Conservation (phyloP, 2,113 vertebrate genomes). For the Grus americana region DNA sequence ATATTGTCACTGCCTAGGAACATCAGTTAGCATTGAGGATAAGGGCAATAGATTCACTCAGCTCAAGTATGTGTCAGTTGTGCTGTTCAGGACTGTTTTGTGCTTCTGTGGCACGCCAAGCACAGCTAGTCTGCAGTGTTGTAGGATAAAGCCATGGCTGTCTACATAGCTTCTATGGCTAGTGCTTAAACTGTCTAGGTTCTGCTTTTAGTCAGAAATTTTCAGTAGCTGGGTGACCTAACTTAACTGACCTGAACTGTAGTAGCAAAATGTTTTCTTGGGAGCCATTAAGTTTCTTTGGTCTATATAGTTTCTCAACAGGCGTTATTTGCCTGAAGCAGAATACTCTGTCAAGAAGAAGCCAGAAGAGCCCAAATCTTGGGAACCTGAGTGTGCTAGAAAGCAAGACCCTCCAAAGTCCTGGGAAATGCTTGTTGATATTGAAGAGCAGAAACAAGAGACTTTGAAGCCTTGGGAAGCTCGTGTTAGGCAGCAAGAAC, state of each 20-base stretch:
- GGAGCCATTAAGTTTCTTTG: conserved; percentile 64
- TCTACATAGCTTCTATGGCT: neutral
- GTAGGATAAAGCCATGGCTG: neutral
- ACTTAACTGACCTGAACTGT: conserved; percentile 51
- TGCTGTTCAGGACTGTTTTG: neutral
- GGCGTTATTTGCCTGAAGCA: conserved; percentile 77
- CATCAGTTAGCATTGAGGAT: neutral
- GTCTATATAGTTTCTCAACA: conserved; percentile 86
- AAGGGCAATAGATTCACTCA: neutral
- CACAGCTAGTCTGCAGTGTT: neutral
- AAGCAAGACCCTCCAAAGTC: conserved; percentile 83
- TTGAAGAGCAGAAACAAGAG: conserved; percentile 63
- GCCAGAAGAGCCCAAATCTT: conserved; percentile 64
- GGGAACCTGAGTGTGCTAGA: conserved; percentile 78
- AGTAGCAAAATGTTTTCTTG: conserved; percentile 47
- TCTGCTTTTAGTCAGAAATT: neutral
- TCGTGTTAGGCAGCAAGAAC: conserved; percentile 63
- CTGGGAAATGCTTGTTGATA: conserved; percentile 81
- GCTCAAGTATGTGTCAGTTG: neutral
- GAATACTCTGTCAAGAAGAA: conserved; percentile 71
- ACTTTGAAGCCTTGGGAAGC: conserved; percentile 68
- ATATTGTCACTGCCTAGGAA: neutral
- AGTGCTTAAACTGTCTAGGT: neutral
- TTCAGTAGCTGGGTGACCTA: conserved; percentile 6
- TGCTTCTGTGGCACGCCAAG: neutral